Conservation (phyloP, 2,888 invertebrate genomes). For the Abrostola triplasia region DNA sequence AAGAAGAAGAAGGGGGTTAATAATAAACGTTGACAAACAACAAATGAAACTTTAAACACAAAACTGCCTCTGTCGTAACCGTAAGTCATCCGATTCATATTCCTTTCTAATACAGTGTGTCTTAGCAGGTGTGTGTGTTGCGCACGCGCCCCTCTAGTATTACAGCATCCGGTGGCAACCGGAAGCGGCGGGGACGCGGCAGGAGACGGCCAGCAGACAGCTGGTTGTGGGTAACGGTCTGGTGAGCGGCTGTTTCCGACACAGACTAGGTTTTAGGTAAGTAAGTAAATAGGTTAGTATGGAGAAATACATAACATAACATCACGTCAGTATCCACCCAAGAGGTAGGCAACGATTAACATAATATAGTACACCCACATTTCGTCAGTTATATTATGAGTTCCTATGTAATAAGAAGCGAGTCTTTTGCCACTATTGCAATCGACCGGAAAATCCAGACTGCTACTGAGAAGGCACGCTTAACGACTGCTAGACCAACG, state of each 20-base stretch:
- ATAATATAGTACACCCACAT: too few relatives aligned
- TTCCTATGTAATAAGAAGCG: too few relatives aligned
- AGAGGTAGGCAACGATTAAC: too few relatives aligned
- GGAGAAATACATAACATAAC: neutral
- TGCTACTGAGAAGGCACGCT: too few relatives aligned
- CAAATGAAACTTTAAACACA: too few relatives aligned
- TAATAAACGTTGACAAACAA: too few relatives aligned
- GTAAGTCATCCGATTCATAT: conserved; percentile 7
- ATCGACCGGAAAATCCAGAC: too few relatives aligned
- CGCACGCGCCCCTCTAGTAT: conserved; percentile 33
- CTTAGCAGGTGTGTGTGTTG: conserved; percentile 22
- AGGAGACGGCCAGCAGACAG: conserved; percentile 12
- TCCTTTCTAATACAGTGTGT: conserved; percentile 1
- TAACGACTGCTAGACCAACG: too few relatives aligned
- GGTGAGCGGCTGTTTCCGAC: conserved; percentile 6
- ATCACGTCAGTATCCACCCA: neutral
- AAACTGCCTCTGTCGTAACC: too few relatives aligned
- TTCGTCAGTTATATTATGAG: too few relatives aligned
- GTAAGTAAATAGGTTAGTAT: conserved; percentile 1
- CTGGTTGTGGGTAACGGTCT: conserved; percentile 14
- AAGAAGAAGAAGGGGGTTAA: too few relatives aligned
- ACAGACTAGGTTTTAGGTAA: neutral
- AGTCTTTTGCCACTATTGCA: too few relatives aligned
- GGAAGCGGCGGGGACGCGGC: conserved; percentile 3
- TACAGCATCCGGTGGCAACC: conserved; percentile 20